A percentile compares a stretch with the other conserved stretches of the same genome.
phyloP scores from a whole-genome alignment of 2,113 vertebrate genomes.

The Rhegmatorhina hoffmannsi region DNA sequence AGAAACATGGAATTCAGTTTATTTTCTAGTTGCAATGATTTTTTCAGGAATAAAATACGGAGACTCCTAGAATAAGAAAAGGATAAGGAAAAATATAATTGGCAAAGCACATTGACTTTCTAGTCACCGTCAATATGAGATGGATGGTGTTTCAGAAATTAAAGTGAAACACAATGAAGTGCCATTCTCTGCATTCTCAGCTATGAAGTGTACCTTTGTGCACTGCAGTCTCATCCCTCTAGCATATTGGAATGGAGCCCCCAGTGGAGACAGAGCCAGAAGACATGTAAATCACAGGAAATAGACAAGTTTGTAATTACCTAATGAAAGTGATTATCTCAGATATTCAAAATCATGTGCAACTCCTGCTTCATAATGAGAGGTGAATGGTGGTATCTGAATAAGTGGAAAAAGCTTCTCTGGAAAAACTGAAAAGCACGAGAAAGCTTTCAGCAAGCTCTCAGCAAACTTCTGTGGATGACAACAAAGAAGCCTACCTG shows the following conservation, averaged over 20 bases:
- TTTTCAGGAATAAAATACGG: background rate
- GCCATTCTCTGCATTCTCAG: background rate
- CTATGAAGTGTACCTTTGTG: background rate
- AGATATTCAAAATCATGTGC: constrained; percentile 23
- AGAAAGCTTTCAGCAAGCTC: background rate
- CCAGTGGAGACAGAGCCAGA: background rate
- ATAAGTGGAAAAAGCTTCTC: background rate
- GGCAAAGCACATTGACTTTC: background rate
- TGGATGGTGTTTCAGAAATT: background rate
- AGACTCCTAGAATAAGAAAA: background rate
- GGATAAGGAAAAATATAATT: background rate
- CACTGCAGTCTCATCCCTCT: background rate
- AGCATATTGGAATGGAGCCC: background rate
- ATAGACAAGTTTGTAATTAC: constrained; percentile 25
- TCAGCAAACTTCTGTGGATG: background rate
- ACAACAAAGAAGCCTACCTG: background rate
- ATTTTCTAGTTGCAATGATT: background rate
- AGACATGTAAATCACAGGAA: constrained; percentile 23
- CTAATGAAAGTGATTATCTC: constrained; percentile 15
- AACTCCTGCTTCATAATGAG: background rate
- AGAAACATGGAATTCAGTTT: background rate
- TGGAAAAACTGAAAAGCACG: background rate
- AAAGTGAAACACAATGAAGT: background rate
- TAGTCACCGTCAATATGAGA: background rate
- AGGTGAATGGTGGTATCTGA: background rate